Percentiles rank a stretch among this genome's conserved stretches.
Conservation (phyloP, 2,888 invertebrate genomes). For the Tiphia femorata region DNA sequence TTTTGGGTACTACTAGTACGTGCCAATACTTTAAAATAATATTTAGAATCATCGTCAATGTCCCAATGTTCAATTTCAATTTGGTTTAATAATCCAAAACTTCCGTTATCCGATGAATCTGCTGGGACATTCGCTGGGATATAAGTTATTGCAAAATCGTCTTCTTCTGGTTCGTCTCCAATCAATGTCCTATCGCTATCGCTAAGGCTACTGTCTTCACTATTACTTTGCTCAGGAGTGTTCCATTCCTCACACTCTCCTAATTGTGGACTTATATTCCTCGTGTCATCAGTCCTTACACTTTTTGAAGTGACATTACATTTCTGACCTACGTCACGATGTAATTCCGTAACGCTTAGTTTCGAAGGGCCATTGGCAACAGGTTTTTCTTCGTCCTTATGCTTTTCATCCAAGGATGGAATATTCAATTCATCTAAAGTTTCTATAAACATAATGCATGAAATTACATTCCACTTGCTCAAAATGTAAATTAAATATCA, state of each 20-base stretch:
- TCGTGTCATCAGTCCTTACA: slow-evolving; percentile 23
- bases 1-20: slow-evolving; percentile 45
- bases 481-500: slow-evolving; percentile 13
- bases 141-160: slow-evolving; percentile 43
- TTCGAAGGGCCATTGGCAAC: slow-evolving; percentile 39
- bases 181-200: slow-evolving; percentile 79
- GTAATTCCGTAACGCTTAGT: slow-evolving; percentile 24
- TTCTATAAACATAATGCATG: slow-evolving; percentile 59
- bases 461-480: slow-evolving; percentile 3
- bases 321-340: slow-evolving; percentile 15
- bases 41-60: slow-evolving; percentile 55
- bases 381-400: slow-evolving; percentile 35
- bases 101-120: background rate
- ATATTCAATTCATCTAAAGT: slow-evolving; percentile 70
- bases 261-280: slow-evolving; percentile 40
- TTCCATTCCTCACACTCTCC: slow-evolving; percentile 56
- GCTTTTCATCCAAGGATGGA: slow-evolving; percentile 65
- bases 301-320: slow-evolving; percentile 18
- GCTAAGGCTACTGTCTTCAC: slow-evolving; percentile 82
- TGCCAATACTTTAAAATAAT: slow-evolving; percentile 56
- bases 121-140: slow-evolving; percentile 12
- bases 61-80: slow-evolving; percentile 58
- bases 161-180: slow-evolving; percentile 73
- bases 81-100: slow-evolving; percentile 21
- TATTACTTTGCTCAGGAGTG: slow-evolving; percentile 76